phyloP scores from a whole-genome alignment of 2,888 invertebrate genomes.

The Terebella lapidaria region DNA sequence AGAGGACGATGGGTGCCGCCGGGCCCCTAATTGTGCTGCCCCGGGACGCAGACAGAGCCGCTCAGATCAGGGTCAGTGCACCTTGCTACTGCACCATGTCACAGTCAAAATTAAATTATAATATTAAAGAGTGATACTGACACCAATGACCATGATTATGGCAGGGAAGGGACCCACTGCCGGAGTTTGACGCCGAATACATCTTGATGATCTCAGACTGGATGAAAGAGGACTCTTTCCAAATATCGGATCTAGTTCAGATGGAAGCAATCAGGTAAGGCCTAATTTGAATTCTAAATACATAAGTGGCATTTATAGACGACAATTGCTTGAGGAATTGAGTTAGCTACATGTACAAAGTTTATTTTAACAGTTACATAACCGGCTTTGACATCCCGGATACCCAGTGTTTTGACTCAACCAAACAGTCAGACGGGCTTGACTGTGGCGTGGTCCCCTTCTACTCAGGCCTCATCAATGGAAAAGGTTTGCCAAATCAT shows the following conservation, averaged over 20 bases:
- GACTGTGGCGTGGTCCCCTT: conserved; percentile 16
- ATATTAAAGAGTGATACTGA: too few species aligned
- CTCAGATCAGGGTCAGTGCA: neutral
- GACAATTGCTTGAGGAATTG: too few species aligned
- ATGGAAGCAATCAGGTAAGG: neutral
- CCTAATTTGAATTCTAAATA: too few species aligned
- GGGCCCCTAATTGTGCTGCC: conserved; percentile 37
- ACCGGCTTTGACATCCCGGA: conserved; percentile 3
- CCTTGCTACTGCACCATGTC: too few species aligned
- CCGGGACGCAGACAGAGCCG: neutral
- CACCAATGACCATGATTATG: too few species aligned
- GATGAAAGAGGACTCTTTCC: neutral
- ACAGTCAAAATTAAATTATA: too few species aligned
- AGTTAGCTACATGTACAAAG: too few species aligned
- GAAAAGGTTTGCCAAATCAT: too few species aligned
- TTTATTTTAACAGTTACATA: neutral
- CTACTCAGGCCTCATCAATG: conserved; percentile 16
- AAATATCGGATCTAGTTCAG: neutral
- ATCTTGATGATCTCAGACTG: neutral
- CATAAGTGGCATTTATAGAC: too few species aligned
- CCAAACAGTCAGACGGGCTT: conserved; percentile 16
- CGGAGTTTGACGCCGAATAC: neutral
- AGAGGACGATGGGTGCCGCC: conserved; percentile 39
- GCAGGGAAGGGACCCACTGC: neutral
- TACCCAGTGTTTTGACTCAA: conserved; percentile 9